Conservation (phyloP, 2,797 vertebrate genomes). For the Babyrousa celebensis region DNA sequence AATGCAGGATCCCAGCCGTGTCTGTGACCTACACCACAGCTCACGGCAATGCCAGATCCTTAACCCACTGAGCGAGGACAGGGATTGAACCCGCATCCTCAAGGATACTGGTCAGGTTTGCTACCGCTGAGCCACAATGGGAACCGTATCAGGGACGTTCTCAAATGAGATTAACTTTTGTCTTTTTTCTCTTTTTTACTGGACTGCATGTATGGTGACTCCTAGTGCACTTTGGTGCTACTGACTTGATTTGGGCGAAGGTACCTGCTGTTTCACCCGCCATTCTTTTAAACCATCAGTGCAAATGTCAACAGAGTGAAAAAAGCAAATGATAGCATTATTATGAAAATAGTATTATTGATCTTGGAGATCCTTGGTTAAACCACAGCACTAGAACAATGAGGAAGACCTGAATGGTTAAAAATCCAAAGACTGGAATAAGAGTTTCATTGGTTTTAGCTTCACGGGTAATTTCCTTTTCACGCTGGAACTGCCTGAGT, state of each 20-base stretch:
- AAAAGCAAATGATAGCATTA: background rate
- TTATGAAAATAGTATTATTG: background rate
- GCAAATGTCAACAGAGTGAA: background rate
- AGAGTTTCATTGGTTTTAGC: background rate
- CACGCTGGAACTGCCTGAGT: background rate
- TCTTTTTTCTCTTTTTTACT: background rate
- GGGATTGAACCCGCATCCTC: no score
- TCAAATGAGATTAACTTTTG: background rate
- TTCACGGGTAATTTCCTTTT: constrained; percentile 44
- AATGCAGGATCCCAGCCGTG: no score
- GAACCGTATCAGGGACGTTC: no score
- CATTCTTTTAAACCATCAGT: background rate
- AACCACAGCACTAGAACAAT: background rate
- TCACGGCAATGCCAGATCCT: no score
- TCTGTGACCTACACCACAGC: no score
- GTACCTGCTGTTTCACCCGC: background rate
- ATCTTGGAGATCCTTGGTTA: background rate
- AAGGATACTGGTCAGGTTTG: no score
- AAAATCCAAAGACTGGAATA: background rate
- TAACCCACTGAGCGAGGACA: no score
- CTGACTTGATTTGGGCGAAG: background rate
- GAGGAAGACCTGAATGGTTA: background rate
- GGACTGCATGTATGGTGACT: background rate
- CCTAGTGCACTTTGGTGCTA: background rate
- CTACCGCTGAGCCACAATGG: no score